These are phyloP conservation scores for Leptobrachium ailaonicum DNA, from an alignment of 2,113 vertebrate species.

Conservation along the genomic window DNA sequence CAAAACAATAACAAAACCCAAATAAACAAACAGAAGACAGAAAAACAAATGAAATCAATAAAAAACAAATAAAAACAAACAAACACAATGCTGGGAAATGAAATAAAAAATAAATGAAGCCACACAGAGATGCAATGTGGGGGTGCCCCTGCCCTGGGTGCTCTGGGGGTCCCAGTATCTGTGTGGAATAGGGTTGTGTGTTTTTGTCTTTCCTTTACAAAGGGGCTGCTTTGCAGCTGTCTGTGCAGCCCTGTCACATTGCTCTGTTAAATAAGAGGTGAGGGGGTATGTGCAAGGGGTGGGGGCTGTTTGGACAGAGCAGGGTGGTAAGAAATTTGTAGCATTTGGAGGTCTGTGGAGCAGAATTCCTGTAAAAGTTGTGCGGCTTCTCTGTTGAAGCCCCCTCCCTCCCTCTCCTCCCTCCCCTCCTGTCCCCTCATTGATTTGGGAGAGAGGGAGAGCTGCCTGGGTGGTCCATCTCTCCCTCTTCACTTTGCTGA, in stretches of 20 bases:
- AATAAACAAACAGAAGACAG: too few species aligned
- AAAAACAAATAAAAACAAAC: background rate
- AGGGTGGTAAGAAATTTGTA: conserved; percentile 49
- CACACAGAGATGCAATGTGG: background rate
- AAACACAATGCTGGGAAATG: too few species aligned
- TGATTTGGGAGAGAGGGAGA: conserved; percentile 66
- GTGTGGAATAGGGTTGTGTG: background rate
- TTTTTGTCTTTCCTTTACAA: conserved; percentile 16
- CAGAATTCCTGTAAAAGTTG: conserved; percentile 58
- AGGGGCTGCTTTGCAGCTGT: conserved; percentile 45
- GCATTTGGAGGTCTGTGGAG: conserved; percentile 66
- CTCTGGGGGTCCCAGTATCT: background rate
- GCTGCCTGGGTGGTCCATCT: conserved; percentile 77
- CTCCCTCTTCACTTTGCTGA: conserved; percentile 78
- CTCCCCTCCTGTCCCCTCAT: conserved; percentile 51
- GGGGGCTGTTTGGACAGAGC: conserved; percentile 46
- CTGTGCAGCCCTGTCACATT: conserved; percentile 35
- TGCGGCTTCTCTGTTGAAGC: conserved; percentile 61
- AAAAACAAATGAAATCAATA: too few species aligned
- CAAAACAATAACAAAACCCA: too few species aligned
- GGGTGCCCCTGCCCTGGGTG: background rate
- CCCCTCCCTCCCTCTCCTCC: conserved; percentile 26
- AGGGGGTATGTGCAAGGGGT: conserved; percentile 23
- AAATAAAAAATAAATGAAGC: too few species aligned
- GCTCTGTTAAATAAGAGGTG: conserved; percentile 50